Base-by-base conservation (phyloP, 2,797 vertebrate species). In the Lepidocolaptes lacrymiger region DNA sequence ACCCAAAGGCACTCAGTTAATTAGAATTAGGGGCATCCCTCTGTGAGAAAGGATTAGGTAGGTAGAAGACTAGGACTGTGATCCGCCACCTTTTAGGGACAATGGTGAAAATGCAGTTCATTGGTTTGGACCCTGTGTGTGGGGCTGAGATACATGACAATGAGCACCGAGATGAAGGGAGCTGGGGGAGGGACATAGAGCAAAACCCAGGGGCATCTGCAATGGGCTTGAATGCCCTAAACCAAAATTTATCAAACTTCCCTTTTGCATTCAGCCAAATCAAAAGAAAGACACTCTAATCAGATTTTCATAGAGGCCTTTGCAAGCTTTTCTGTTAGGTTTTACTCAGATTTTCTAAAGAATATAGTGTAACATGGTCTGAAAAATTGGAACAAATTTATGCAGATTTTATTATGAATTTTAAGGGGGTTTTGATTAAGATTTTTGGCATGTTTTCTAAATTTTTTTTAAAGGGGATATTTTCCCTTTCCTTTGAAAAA, bases 41-140 rank as follows among this genome's bases (percentile, higher is more conserved):
- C 89, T 95, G 95, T 86, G 90, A 85, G 96, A 93, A 91, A 80
- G 89, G 85, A 97, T 97, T 96, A 95, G 67, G 61, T 83, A 96
- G 91, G 95, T 96, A 96, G 93, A 95, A 96, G 91, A 39, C 77
- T 44, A 32, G 74, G 67, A 67, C 67, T 89, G 52, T 95, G 93
- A 94, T 90, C 77, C 1, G 21, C 82, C 91, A 94, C 16, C 93
- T 91, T 54, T 44, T 2, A n/a, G 71, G 88, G 83, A 91, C 89
- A 95, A 95, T 91, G 74, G 63, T 4, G 4, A 90, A 86, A 95
- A 56, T 76, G 91, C 95, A 88, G 93, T 95, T 96, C 91, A 91
- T 79, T 93, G 85, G 71, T 91, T 93, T 24, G 9, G 80, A 76
- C 91, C 77, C 83, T 15, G 74, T 2, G 7, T 94, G 89, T 1